phyloP scores from a whole-genome alignment of 1,140 invertebrate genomes.

The Trachymyrmex cornetzi region DNA sequence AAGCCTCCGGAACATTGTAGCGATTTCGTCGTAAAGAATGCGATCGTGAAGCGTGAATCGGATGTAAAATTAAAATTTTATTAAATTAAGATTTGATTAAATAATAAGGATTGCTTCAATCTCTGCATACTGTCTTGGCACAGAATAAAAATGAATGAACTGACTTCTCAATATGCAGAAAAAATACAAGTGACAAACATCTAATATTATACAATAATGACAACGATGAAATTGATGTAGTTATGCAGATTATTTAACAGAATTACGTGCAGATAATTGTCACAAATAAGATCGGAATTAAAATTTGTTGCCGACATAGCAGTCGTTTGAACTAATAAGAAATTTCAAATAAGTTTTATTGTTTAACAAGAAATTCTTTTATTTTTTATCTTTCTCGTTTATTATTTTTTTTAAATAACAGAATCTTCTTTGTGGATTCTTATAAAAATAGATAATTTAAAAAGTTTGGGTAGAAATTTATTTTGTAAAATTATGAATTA shows the following conservation, averaged over 20 bases:
- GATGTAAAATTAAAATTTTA: slow-evolving; percentile 16
- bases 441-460: not conserved
- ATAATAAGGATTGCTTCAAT: not conserved
- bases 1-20: slow-evolving; percentile 5
- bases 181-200: not conserved
- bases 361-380: not conserved
- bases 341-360: not conserved
- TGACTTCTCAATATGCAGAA: not conserved
- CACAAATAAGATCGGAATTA: not conserved
- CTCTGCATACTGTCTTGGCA: not conserved
- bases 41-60: slow-evolving; percentile 23
- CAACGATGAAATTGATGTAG: not conserved
- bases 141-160: not conserved
- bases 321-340: not conserved
- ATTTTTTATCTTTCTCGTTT: not conserved
- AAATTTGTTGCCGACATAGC: not conserved
- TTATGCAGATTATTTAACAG: not conserved
- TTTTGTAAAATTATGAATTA: not conserved
- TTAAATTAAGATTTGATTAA: slow-evolving; percentile 1
- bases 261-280: not conserved
- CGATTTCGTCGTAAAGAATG: slow-evolving; percentile 8
- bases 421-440: not conserved
- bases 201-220: not conserved
- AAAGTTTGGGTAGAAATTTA: not conserved
- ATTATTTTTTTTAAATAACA: not conserved